These are phyloP conservation scores for Morphnarchus princeps DNA, from an alignment of 2,113 vertebrate species.

Conservation along the genomic window DNA sequence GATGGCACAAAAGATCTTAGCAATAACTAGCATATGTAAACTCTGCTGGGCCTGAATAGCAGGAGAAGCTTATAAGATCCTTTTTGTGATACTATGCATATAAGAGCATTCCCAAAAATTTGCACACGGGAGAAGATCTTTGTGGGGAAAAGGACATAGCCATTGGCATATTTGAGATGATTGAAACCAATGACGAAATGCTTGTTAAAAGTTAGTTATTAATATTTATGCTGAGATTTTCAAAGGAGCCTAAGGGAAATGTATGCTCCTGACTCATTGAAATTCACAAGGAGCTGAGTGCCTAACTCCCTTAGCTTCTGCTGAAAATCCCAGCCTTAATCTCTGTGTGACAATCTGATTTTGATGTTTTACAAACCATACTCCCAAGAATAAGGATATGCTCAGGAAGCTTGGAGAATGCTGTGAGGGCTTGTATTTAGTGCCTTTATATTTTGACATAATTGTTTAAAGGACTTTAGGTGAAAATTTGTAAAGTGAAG, in stretches of 20 bases:
- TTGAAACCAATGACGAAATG: slow-evolving; percentile 48
- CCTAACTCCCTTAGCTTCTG: slow-evolving; percentile 52
- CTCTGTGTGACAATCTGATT: slow-evolving; percentile 47
- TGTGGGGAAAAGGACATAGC: background rate
- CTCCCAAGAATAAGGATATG: background rate
- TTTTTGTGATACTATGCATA: background rate
- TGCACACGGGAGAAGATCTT: background rate
- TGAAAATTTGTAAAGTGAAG: slow-evolving; percentile 46
- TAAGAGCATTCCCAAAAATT: background rate
- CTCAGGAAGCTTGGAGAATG: background rate
- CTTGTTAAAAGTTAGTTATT: slow-evolving; percentile 47
- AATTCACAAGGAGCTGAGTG: slow-evolving; percentile 27
- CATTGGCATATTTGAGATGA: slow-evolving; percentile 6
- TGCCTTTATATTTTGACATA: slow-evolving; percentile 44
- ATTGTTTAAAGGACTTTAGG: slow-evolving; percentile 34
- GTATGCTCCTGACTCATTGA: slow-evolving; percentile 30
- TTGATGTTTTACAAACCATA: slow-evolving; percentile 47
- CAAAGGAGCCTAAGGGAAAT: slow-evolving; percentile 41
- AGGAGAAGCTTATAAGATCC: background rate
- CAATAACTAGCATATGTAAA: background rate
- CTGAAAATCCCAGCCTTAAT: slow-evolving; percentile 48
- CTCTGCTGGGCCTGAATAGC: background rate
- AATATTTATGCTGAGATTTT: slow-evolving; percentile 46
- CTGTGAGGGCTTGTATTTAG: background rate
- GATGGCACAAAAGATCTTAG: background rate